A percentile compares a stretch with the other conserved stretches of the same genome.
Evolutionary conservation across 2,797 vertebrate genomes (phyloP).

Genomic region (Oreochromis mossambicus): DNA sequence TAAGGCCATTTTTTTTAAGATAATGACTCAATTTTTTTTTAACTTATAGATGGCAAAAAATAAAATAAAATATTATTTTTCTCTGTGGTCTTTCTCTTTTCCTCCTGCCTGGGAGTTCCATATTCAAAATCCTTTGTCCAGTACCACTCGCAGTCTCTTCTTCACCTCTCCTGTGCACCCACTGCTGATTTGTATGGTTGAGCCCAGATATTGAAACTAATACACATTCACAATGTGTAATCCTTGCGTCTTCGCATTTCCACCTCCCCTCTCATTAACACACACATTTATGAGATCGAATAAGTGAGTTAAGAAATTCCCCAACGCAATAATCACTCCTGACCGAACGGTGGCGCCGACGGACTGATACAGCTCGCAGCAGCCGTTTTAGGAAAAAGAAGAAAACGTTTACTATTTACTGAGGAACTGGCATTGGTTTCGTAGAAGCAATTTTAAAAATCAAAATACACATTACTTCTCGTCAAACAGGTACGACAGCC

Average conservation of each 20-base stretch:
- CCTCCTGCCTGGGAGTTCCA: too few species aligned
- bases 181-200: background rate
- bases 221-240: background rate
- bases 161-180: background rate
- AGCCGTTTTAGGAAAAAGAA: background rate
- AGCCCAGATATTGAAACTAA: background rate
- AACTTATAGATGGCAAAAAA: background rate
- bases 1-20: background rate
- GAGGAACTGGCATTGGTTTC: slow-evolving; percentile 47
- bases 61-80: background rate
- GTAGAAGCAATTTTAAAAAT: slow-evolving; percentile 12
- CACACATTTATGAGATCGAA: background rate
- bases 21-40: background rate
- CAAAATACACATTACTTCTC: slow-evolving; percentile 12
- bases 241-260: background rate
- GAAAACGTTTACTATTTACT: slow-evolving; percentile 65
- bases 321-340: background rate
- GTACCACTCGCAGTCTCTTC: too few species aligned
- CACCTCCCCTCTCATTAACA: background rate
- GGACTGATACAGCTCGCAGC: background rate
- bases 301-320: background rate
- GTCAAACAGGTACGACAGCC: slow-evolving; percentile 63
- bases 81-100: too few species aligned
- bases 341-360: background rate
- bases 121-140: too few species aligned